Conservation (phyloP, 2,113 vertebrate species). For the Istiophorus platypterus region DNA sequence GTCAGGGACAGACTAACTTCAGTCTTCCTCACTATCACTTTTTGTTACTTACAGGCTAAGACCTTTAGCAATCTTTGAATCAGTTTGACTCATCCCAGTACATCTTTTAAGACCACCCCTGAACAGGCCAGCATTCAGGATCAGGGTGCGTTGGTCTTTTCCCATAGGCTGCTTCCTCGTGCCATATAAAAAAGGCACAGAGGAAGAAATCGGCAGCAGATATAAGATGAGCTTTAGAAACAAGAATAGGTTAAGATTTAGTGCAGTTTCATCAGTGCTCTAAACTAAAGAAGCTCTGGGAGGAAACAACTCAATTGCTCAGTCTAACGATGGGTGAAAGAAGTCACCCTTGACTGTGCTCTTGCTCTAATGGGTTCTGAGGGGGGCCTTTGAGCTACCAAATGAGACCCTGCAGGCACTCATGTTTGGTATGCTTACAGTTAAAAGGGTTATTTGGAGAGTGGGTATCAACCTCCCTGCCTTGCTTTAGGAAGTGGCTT, state of each 20-base stretch:
- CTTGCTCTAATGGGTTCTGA: conserved; percentile 10
- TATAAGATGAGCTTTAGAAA: not conserved
- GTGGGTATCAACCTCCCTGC: conserved; percentile 27
- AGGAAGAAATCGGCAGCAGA: not conserved
- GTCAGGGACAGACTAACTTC: not conserved
- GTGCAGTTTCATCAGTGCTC: not conserved
- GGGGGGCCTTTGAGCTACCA: conserved; percentile 17
- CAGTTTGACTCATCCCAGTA: not conserved
- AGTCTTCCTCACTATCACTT: not conserved
- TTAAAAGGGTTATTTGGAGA: conserved; percentile 36
- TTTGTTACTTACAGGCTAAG: not conserved
- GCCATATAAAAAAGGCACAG: not conserved
- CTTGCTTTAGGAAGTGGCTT: conserved; percentile 55
- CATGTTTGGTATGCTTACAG: conserved; percentile 35
- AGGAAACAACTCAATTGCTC: conserved; percentile 15
- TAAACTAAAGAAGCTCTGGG: not conserved
- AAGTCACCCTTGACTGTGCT: conserved; percentile 4
- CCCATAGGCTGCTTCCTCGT: conserved; percentile 6
- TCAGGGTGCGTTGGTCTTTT: not conserved
- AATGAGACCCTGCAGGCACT: conserved; percentile 37
- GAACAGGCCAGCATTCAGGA: not conserved
- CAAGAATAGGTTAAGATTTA: conserved; percentile 8
- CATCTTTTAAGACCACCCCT: not conserved
- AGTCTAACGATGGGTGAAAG: conserved; percentile 10
- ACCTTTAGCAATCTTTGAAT: not conserved